A percentile compares a stretch with the other conserved stretches of the same genome.
phyloP scores from a whole-genome alignment of 1,140 invertebrate species.

The Neodiprion lecontei region DNA sequence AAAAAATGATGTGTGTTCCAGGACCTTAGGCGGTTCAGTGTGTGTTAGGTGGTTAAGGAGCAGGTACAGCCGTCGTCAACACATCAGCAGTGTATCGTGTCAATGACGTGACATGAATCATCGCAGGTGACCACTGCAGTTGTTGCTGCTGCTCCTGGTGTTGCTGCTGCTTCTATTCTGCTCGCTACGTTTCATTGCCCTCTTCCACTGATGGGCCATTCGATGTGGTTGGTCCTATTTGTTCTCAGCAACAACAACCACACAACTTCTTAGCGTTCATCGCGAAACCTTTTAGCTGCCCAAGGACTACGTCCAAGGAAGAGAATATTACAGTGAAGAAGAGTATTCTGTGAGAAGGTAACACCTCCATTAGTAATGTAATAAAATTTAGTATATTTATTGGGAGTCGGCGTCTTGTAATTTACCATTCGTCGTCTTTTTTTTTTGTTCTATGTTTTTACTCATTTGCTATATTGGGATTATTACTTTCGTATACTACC shows the following conservation, averaged over 20 bases:
- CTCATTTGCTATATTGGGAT: conserved; percentile 20
- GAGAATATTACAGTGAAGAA: conserved; percentile 42
- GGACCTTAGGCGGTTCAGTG: conserved; percentile 47
- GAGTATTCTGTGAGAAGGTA: conserved; percentile 48
- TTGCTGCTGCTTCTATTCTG: conserved; percentile 39
- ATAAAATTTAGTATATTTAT: conserved; percentile 49
- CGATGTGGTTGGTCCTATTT: conserved; percentile 42
- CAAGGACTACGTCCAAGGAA: conserved; percentile 25
- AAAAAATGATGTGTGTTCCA: conserved; percentile 44
- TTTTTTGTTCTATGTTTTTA: conserved; percentile 23
- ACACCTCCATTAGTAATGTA: conserved; percentile 48
- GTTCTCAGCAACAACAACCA: conserved; percentile 39
- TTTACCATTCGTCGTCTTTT: conserved; percentile 36
- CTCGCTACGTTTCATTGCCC: conserved; percentile 46
- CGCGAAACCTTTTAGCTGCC: conserved; percentile 45
- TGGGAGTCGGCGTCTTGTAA: conserved; percentile 43
- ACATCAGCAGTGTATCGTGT: conserved; percentile 12
- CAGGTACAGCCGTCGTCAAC: conserved; percentile 33
- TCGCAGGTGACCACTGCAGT: too few species aligned
- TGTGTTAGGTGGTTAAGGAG: conserved; percentile 46
- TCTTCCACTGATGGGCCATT: conserved; percentile 39
- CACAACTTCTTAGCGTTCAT: conserved; percentile 42
- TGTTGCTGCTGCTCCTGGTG: conserved; percentile 28
- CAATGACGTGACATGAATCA: not conserved
- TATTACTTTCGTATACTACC: conserved; percentile 9